Percentiles rank a stretch among this genome's conserved stretches.
phyloP scores from a whole-genome alignment of 2,797 vertebrate species.

The Choloepus didactylus region DNA sequence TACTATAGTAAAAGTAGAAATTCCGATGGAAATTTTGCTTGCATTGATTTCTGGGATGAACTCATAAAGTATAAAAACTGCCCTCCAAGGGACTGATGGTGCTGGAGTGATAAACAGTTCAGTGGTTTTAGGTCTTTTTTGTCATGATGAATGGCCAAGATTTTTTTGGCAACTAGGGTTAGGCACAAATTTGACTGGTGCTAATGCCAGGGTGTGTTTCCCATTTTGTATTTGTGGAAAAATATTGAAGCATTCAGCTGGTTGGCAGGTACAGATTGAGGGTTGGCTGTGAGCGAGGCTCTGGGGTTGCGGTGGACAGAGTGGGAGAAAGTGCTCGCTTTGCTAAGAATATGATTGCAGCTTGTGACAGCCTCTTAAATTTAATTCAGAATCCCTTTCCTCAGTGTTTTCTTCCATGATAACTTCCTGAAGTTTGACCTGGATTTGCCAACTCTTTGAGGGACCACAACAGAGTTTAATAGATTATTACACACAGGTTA shows the following conservation, averaged over 20 bases:
- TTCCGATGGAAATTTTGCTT: neutral
- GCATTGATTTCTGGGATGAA: neutral
- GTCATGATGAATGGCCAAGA: neutral
- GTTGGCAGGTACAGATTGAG: accelerated
- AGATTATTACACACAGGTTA: neutral
- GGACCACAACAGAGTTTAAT: neutral
- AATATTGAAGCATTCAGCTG: neutral
- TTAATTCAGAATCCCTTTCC: neutral
- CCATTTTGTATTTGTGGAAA: too few relatives aligned
- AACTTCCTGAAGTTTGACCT: neutral
- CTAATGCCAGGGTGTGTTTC: accelerated
- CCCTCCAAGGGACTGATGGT: neutral
- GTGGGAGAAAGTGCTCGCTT: accelerated
- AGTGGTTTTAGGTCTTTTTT: neutral
- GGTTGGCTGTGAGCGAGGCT: accelerated
- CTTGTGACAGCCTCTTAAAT: accelerated
- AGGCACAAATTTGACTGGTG: neutral
- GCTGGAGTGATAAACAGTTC: accelerated
- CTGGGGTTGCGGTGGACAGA: neutral
- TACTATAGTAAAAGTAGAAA: neutral
- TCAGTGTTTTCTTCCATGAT: neutral
- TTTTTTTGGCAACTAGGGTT: neutral
- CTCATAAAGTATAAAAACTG: neutral
- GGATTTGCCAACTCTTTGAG: neutral
- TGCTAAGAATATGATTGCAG: accelerated